These are phyloP conservation scores for Sciurus vulgaris DNA, from an alignment of 2,797 vertebrate species.

Conservation along the genomic window DNA sequence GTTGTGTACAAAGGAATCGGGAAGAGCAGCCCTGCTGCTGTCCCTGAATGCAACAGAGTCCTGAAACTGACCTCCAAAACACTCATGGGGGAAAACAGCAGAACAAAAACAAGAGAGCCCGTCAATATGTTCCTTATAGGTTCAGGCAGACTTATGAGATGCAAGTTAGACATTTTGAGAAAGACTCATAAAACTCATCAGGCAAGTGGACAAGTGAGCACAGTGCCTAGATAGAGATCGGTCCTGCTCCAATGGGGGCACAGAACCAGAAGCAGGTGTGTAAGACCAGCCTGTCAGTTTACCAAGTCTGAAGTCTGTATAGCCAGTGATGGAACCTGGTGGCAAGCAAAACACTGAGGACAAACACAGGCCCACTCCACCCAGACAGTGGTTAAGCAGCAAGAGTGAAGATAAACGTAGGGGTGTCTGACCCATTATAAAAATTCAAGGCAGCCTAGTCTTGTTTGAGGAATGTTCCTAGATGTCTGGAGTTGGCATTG, in stretches of 20 bases:
- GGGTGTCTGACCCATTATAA: not conserved
- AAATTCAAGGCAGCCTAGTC: not conserved
- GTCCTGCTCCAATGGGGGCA: too few species aligned
- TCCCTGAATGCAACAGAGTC: not conserved
- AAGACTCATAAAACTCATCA: not conserved
- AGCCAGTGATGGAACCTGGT: fast-evolving
- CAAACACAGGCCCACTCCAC: not conserved
- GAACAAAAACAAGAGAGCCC: not conserved
- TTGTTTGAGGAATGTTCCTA: not conserved
- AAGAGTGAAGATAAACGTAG: not conserved
- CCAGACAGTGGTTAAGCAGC: not conserved
- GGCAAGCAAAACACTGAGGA: not conserved
- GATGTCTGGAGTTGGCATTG: fast-evolving
- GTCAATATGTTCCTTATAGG: not conserved
- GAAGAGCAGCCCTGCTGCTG: not conserved
- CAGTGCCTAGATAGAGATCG: not conserved
- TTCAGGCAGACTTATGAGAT: not conserved
- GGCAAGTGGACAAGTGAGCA: not conserved
- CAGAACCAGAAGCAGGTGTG: not conserved
- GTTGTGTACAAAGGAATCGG: not conserved
- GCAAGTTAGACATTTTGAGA: not conserved
- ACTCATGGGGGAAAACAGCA: not conserved
- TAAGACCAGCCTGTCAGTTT: not conserved
- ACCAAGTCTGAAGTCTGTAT: fast-evolving
- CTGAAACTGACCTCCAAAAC: not conserved